Evolutionary conservation across 2,888 invertebrate species (phyloP), one percentile per base, ranked within the genome.

Genomic region (Apocheima hispidaria): DNA sequence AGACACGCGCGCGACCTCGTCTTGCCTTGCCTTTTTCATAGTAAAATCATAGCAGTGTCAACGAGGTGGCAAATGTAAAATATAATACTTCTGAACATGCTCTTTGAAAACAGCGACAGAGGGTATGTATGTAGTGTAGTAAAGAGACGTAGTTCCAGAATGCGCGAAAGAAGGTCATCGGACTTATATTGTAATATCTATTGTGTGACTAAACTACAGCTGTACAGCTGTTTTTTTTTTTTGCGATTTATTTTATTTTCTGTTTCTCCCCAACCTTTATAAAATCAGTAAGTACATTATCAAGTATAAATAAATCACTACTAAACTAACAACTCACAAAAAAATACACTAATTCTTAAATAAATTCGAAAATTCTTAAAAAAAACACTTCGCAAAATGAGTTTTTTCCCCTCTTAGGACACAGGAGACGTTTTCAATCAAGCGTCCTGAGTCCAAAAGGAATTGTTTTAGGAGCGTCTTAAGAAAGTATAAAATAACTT

Each of bases 341-440:
- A n/a, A 46, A 14, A 30, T 30, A 12, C 30, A 18, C 30, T 46
- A 46, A 46, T 20, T 46, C 20, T n/a, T 10, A 46, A 46, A 30
- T 30, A 30, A 30, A 20, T 30, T 46, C 6, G 30, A 30, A 30
- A 30, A 33, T 20, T 46, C 46, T 20, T 20, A 30, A 46, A 46
- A n/a, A 49, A 38, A 38, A 50, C 50, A 26, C 50, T 50, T 26
- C 50, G 4, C 26, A 9, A 50, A 26, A 50, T 38, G 23, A 50
- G 50, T 23, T 50, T 50, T 50, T 50, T 38, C 30, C 14, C n/a
- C 46, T 46, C 20, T 46, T 20, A 46, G 18, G 23, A 16, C 50
- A 38, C 38, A 50, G 26, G 50, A 50, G 38, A 50, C 50, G 26
- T 18, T 50, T 50, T 50, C 50, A 50, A 50, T 50, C 50, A 50